Evolutionary conservation across 2,888 invertebrate species (phyloP), one percentile per base, ranked within the genome.

Genomic region (Pandemis corylana): DNA sequence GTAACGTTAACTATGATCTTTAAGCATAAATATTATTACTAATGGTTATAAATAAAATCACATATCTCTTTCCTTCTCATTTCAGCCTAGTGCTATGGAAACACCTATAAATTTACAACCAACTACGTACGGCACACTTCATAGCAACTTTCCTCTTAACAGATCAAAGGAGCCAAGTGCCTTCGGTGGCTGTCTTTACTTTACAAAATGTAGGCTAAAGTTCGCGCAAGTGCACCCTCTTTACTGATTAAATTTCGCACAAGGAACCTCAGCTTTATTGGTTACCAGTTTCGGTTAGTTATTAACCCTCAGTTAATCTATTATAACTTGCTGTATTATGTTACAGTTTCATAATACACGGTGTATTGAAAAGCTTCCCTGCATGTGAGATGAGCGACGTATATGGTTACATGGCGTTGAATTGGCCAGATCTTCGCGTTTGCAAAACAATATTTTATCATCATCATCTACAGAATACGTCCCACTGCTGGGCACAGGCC

Each of bases 171-270:
- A 9, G 1, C 10, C 46, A 41, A 69, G 69, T 61, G 65, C 6
- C 12, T 28, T 13, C 61, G 28, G 66, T 74, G 69, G 7, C 6
- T 53, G 9, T 49, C 59, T 65, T 61, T 66, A 51, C 42, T 69
- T 64, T 74, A 44, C 41, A 42, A 44, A 20, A 28, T 63, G 66
- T 71, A 74, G 59, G 65, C 75, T 59, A 74, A 74, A 75, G 75
- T 75, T 75, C 46, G 70, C 62, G 70, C 67, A 75, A 75, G 70
- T 75, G 74, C 65, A 71, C 63, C 70, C 75, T 75, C 75, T 70
- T 75, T 71, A 63, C 75, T 71, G 70, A 75, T 75, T 75, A 75
- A 75, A 75, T 70, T 75, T 75, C 62, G 56, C 67, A 66, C 74
- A n/a, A 75, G 70, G 20, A 74, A 44, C 68, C 46, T 15, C 62